Evolutionary conservation across 2,888 invertebrate genomes (phyloP), one percentile per base, ranked within the genome.

Genomic region (Acanthoscelides obtectus): DNA sequence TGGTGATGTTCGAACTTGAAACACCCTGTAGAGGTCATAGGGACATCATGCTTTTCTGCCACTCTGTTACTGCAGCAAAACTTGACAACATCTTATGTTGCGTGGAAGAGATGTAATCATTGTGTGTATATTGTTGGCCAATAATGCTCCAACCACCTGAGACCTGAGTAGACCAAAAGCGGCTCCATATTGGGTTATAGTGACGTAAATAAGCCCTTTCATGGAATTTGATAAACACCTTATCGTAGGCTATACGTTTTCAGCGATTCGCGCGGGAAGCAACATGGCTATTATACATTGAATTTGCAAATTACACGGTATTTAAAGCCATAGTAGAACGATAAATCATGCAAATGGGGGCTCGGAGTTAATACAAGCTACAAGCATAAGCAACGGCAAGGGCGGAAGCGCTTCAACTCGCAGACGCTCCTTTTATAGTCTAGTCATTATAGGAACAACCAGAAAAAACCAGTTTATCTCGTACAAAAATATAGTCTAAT

Each of bases 261-360:
- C 82, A 80, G 78, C 81, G 83, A 84, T 83, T 83, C 80, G 82
- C 81, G 81, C 82, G 45, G 25, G 45, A 45, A 45, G 81, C 79
- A 83, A 82, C 82, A 81, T 77, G 80, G 81, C 84, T 82, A 90
- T 90, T 90, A 90, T 89, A 89, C 89, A 89, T 89, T 90, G 90
- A 90, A 86, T 90, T 90, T 90, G 90, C 90, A 90, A 90, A 91
- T 91, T 91, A 91, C 90, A 90, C 88, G 90, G 89, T 90, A 90
- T 90, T 91, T 91, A 90, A 89, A 89, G 88, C 89, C 89, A 89
- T 89, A 89, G 88, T 89, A 89, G 87, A 86, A 86, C 87, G 86
- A 89, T 90, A 90, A 90, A 90, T 90, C 89, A 90, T 87, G 83
- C 80, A 82, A 84, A 84, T 84, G 80, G 83, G 84, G 83, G 84